These are phyloP conservation scores for Synanthedon vespiformis DNA, from an alignment of 2,888 invertebrate species.

Conservation along the genomic window DNA sequence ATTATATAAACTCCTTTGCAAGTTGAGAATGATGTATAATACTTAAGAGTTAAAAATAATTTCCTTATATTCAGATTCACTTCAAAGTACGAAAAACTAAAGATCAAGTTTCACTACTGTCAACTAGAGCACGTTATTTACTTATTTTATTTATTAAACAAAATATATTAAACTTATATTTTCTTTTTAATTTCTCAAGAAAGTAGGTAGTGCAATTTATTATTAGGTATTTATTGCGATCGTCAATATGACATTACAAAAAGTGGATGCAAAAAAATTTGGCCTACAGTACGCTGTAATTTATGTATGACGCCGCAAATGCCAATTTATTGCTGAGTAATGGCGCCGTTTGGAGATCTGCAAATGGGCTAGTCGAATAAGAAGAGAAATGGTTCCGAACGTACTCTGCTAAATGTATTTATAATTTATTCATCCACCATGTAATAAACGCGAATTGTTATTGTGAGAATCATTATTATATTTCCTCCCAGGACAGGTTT, in stretches of 20 bases:
- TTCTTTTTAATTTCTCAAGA: too few species aligned
- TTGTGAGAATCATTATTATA: slow-evolving; percentile 26
- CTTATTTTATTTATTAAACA: too few species aligned
- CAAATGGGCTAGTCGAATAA: slow-evolving; percentile 66
- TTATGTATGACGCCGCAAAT: slow-evolving; percentile 70
- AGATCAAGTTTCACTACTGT: too few species aligned
- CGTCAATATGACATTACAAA: slow-evolving; percentile 20
- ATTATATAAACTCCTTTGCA: too few species aligned
- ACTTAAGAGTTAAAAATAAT: too few species aligned
- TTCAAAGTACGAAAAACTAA: too few species aligned
- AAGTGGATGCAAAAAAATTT: slow-evolving; percentile 54
- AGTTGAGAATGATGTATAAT: too few species aligned
- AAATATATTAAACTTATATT: too few species aligned
- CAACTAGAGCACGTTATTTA: too few species aligned
- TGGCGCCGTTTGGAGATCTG: slow-evolving; percentile 67
- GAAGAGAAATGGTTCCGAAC: slow-evolving; percentile 65
- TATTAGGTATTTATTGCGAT: too few species aligned
- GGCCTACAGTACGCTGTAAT: slow-evolving; percentile 61
- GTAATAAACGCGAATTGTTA: slow-evolving; percentile 57
- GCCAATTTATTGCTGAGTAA: slow-evolving; percentile 71
- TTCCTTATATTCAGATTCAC: too few species aligned
- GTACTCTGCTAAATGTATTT: slow-evolving; percentile 64
- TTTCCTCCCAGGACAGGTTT: background rate
- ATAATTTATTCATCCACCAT: slow-evolving; percentile 63
- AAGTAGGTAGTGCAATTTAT: too few species aligned